Conservation (phyloP, 2,797 vertebrate species). For the Adrianichthys oophorus region DNA sequence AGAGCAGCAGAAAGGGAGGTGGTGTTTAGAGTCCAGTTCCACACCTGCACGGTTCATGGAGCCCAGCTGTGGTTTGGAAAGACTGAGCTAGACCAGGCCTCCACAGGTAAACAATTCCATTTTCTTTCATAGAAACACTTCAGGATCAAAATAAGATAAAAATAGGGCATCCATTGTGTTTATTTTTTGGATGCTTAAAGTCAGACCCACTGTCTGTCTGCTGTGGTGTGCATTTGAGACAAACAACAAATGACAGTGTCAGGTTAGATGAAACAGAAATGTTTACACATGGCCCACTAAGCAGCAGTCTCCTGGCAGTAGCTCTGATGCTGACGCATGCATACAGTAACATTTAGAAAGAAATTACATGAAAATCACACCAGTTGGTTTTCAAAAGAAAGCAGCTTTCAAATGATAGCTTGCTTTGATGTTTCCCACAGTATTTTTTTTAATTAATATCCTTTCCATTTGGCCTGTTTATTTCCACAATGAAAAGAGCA, state of each 20-base stretch:
- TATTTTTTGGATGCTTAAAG: slow-evolving; percentile 26
- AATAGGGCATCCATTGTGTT: neutral
- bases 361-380: slow-evolving; percentile 20
- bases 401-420: slow-evolving; percentile 12
- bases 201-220: slow-evolving; percentile 18
- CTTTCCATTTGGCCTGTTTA: slow-evolving; percentile 6
- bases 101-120: slow-evolving; percentile 73
- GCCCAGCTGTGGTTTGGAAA: slow-evolving; percentile 88
- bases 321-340: slow-evolving; percentile 19
- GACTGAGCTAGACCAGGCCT: slow-evolving; percentile 87
- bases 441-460: slow-evolving; percentile 14
- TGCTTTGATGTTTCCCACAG: slow-evolving; percentile 9
- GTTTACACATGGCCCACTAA: slow-evolving; percentile 21
- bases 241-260: slow-evolving; percentile 36
- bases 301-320: slow-evolving; percentile 27
- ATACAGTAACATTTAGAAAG: slow-evolving; percentile 25
- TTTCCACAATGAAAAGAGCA: slow-evolving; percentile 16
- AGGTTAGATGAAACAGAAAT: slow-evolving; percentile 33
- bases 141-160: neutral
- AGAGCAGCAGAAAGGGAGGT: slow-evolving; percentile 81
- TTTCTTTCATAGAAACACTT: neutral
- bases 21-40: slow-evolving; percentile 90
- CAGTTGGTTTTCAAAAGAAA: slow-evolving; percentile 19
- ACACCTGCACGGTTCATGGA: slow-evolving; percentile 90
- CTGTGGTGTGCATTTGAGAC: slow-evolving; percentile 13